Base-by-base conservation (phyloP, 2,797 vertebrate genomes). In the Danio jaintianensis region DNA sequence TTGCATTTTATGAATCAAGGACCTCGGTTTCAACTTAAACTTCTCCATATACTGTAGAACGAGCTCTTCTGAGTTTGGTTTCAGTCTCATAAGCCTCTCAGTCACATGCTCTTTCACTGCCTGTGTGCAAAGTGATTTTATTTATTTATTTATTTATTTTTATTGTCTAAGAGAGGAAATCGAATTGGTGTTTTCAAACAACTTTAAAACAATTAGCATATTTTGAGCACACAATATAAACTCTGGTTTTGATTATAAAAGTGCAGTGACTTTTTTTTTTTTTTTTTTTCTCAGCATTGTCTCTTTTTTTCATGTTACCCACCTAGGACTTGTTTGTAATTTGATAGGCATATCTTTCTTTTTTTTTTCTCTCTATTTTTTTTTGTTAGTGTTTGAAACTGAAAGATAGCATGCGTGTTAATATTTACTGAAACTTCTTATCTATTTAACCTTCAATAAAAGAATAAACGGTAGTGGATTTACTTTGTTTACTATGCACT, bases 61-160 rank as follows among this genome's bases (percentile, higher is more conserved):
- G 13, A 45, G 18, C 12, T 6, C 52, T 63, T 63, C 61, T 56
- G 12, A 72, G 43, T 56, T 22, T 58, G 16, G 12, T 16, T 5
- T 72, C 56, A 72, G 22, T 72, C 52, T 22, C 38, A 29, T 6
- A 42, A 62, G 38, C 16, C 11, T 69, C 22, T 69, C 22, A 50
- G n/a, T 58, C 20, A 52, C 18, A 11, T 52, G n/a, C 45, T 62
- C 69, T 56, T 72, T 3, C 18, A 43, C 52, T 18, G 8, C 22
- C 53, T 70, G 13, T 18, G 1, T 16, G 2, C 9, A 62, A 20
- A 12, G 7, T 29, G 29, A 29, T 29, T 29, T 29, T n/a, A n/a
- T n/a, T n/a, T n/a, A n/a, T n/a, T n/a, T n/a, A n/a, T n/a, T 64
- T 22, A 15, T 29, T 59, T n/a, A n/a, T 22, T 18, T 42, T 56